Evolutionary conservation across 2,888 invertebrate genomes (phyloP).

Genomic region (Ceramica pisi): DNA sequence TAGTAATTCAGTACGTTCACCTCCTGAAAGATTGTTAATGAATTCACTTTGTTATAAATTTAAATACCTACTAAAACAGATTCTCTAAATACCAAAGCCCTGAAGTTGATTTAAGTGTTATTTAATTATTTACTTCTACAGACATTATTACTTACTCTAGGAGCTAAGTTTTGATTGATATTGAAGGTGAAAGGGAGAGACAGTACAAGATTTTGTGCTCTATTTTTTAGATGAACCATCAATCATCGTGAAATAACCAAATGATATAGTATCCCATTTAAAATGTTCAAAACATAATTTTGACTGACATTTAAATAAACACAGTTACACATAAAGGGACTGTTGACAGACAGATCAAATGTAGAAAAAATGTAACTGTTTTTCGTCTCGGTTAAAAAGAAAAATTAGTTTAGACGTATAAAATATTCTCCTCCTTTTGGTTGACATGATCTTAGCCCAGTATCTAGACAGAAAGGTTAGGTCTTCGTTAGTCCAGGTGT

Average conservation of each 20-base stretch:
- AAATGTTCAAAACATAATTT: slow-evolving; percentile 9
- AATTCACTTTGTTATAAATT: too few species aligned
- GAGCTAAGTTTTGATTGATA: neutral
- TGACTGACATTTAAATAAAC: slow-evolving; percentile 41
- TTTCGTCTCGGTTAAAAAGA: slow-evolving; percentile 2
- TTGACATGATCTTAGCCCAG: neutral
- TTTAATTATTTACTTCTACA: slow-evolving; percentile 1
- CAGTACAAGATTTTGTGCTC: neutral
- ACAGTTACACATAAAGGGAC: slow-evolving; percentile 11
- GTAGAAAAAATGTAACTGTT: neutral
- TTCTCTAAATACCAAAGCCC: slow-evolving; percentile 1
- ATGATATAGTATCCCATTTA: neutral
- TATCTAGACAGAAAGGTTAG: neutral
- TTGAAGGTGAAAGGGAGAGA: neutral
- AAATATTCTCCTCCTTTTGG: neutral
- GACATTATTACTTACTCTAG: neutral
- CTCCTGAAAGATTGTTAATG: neutral
- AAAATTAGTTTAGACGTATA: neutral
- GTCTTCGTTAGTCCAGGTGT: neutral
- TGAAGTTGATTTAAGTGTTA: neutral
- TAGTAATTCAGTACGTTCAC: neutral
- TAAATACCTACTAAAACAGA: slow-evolving; percentile 5
- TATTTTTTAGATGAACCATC: neutral
- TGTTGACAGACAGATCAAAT: slow-evolving; percentile 12
- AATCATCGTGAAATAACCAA: slow-evolving; percentile 3